These are phyloP conservation scores for Alces alces DNA, from an alignment of 2,113 vertebrate species.

Conservation along the genomic window DNA sequence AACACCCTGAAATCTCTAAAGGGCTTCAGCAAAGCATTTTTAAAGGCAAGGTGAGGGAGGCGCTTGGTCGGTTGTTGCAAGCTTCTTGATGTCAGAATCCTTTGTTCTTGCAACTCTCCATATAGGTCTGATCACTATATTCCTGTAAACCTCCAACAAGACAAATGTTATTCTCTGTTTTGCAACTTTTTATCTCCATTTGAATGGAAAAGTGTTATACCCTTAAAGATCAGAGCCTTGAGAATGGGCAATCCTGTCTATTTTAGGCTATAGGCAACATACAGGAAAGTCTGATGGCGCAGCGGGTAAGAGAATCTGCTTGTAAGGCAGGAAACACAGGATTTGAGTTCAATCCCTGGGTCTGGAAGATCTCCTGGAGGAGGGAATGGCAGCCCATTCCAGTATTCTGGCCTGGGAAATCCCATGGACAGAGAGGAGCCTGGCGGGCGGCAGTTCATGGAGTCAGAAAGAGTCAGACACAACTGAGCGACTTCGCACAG, in stretches of 20 bases:
- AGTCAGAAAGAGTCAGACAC: not conserved
- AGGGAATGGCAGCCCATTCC: not conserved
- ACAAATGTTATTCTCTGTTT: not conserved
- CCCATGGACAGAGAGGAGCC: not conserved
- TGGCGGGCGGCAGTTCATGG: not conserved
- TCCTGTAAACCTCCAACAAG: not conserved
- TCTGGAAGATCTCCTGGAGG: not conserved
- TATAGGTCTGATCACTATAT: not conserved
- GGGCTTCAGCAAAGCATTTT: not conserved
- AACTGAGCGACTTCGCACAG: not conserved
- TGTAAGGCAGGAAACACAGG: not conserved
- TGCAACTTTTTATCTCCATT: not conserved
- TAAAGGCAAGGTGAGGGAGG: not conserved
- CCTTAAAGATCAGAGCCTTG: not conserved
- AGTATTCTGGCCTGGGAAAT: not conserved
- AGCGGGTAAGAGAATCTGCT: not conserved
- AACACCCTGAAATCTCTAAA: not conserved
- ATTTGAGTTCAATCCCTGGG: not conserved
- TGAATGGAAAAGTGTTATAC: not conserved
- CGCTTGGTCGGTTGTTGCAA: not conserved
- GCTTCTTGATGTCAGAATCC: not conserved
- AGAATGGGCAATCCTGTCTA: not conserved
- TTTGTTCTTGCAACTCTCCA: not conserved
- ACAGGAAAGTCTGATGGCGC: not conserved
- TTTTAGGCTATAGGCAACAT: not conserved